These are phyloP conservation scores for Motacilla tschutschensis DNA, from an alignment of 2,113 vertebrate species.

Conservation along the genomic window DNA sequence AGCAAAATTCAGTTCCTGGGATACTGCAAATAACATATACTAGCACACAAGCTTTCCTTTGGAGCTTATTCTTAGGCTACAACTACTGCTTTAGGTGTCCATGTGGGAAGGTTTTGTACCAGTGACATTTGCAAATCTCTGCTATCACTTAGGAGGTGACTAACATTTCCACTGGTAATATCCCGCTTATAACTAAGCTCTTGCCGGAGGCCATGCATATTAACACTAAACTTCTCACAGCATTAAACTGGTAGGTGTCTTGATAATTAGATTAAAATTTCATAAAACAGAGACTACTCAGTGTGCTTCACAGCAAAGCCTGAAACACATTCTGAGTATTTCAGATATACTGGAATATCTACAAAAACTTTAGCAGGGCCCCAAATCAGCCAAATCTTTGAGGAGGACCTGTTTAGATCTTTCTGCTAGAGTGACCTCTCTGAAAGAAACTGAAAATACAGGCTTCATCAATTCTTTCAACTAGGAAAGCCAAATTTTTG, in stretches of 20 bases:
- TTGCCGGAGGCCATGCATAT: slow-evolving; percentile 10
- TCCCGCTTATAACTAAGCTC: not conserved
- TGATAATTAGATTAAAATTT: slow-evolving; percentile 16
- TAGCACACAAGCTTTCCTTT: not conserved
- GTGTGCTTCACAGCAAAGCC: not conserved
- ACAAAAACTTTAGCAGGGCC: not conserved
- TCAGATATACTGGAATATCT: not conserved
- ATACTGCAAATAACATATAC: not conserved
- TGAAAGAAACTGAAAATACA: not conserved
- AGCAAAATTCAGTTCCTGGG: not conserved
- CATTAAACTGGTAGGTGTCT: slow-evolving; percentile 6
- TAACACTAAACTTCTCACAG: slow-evolving; percentile 19
- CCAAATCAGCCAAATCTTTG: not conserved
- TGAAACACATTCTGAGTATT: not conserved
- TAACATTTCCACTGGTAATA: slow-evolving; percentile 46
- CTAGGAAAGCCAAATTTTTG: not conserved
- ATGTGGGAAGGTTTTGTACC: not conserved
- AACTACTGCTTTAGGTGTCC: not conserved
- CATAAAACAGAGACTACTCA: not conserved
- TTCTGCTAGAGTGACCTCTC: not conserved
- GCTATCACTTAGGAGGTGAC: slow-evolving; percentile 22
- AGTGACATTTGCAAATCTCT: slow-evolving; percentile 28
- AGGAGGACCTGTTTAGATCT: not conserved
- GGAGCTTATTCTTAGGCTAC: not conserved
- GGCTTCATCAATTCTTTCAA: not conserved